Evolutionary conservation across 2,113 vertebrate species (phyloP), one percentile per base, ranked within the genome.

Genomic region (Myiagra hebetior): DNA sequence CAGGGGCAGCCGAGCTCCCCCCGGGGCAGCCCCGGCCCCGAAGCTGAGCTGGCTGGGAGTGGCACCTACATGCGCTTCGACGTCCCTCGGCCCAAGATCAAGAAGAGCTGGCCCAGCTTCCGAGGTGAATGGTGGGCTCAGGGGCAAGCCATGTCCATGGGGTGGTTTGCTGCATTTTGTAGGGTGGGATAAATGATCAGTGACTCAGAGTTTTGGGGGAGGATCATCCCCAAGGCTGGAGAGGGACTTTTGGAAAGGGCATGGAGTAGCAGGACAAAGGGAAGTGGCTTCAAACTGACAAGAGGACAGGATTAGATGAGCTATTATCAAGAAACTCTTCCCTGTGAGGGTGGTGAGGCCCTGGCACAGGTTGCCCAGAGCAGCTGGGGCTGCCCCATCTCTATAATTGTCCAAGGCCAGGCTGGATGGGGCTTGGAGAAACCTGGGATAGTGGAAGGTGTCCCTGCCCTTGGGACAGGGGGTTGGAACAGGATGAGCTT

Each of bases 21-120:
- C 1, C 89, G 52, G 12, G 97, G 98, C 93, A 99, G 99, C 82
- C 98, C 98, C 0, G 95, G 95, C 12, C 91, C 95, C 0, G 98
- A 99, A n/a, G 95, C 92, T 17, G 97, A 98, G 35, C 91, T 98
- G 82, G 92, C 97, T 1, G 97, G 98, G 9, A 96, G 98, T 0
- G 94, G 98, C 13, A 98, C 98, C 62, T 99, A 99, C 35, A 96
- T 99, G 74, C 98, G 99, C 55, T 99, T 99, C 3, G 99, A 99
- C 0, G 98, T 99, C 56, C 99, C 99, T 6, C 98, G 87, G 80
- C 97, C 98, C 17, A 98, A 98, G 92, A 97, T 98, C 75, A 98
- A 98, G 97, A 98, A 89, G 91, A 99, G 97, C 96, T 99, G 99
- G 99, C 99, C 99, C 11, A 98, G 98, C 31, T 97, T 99, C 77